Evolutionary conservation across 2,797 vertebrate species (phyloP).

Genomic region (Poliocrania exsul): DNA sequence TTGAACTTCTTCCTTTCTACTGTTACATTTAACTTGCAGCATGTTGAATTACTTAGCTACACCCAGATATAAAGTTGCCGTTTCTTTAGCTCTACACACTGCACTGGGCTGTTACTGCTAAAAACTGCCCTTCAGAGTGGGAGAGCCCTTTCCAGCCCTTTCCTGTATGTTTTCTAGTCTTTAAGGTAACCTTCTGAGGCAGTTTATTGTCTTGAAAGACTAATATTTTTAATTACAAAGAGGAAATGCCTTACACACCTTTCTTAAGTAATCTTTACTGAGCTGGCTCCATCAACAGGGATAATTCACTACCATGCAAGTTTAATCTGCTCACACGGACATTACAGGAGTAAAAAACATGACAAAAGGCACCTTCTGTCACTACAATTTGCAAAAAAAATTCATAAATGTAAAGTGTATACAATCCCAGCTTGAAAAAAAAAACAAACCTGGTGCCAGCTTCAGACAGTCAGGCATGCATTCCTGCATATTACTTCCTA

Average conservation of each 20-base stretch:
- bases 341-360: background rate
- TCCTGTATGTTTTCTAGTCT: background rate
- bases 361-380: constrained; percentile 33
- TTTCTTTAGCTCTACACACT: background rate
- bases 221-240: background rate
- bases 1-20: constrained; percentile 58
- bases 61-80: constrained; percentile 36
- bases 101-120: background rate
- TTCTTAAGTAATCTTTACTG: background rate
- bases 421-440: background rate
- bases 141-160: constrained; percentile 4
- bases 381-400: background rate
- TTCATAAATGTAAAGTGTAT: background rate
- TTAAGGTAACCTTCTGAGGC: background rate
- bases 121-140: background rate
- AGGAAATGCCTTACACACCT: background rate
- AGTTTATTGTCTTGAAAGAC: background rate
- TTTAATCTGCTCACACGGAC: background rate
- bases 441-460: background rate
- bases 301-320: background rate
- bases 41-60: constrained; percentile 66
- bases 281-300: background rate
- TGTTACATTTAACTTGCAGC: constrained; percentile 62
- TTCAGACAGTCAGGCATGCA: background rate
- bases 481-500: background rate